Conservation (phyloP, 2,113 vertebrate species). For the Mastomys coucha region DNA sequence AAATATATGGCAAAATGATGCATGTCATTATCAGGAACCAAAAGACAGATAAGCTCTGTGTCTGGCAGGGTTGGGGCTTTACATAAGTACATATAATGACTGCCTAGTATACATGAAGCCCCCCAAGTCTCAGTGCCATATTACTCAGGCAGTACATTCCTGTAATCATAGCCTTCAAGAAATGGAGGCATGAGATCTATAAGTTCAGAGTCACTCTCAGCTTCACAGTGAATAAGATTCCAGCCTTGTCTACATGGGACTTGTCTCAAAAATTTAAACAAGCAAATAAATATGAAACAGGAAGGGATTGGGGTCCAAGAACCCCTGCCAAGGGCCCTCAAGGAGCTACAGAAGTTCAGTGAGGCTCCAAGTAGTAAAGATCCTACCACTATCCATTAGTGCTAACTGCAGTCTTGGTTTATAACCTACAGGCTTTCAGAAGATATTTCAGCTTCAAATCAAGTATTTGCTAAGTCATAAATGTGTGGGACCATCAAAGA, state of each 20-base stretch:
- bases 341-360: background rate
- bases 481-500: too few species aligned
- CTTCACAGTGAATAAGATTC: background rate
- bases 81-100: background rate
- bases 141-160: background rate
- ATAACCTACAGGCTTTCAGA: background rate
- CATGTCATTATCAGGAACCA: background rate
- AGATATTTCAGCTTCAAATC: background rate
- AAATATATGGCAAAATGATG: background rate
- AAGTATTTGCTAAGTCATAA: background rate
- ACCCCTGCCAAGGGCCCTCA: fast-evolving
- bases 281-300: background rate
- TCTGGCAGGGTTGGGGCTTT: background rate
- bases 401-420: background rate
- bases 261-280: background rate
- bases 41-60: background rate
- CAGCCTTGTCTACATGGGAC: background rate
- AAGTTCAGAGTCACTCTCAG: background rate
- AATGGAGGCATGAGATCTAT: background rate
- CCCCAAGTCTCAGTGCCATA: too few species aligned
- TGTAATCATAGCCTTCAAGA: background rate
- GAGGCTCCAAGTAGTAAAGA: background rate
- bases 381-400: background rate
- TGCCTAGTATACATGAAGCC: background rate
- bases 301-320: background rate